These are phyloP conservation scores for Tubiluchus corallicola DNA, from an alignment of 2,888 invertebrate genomes.

Conservation along the genomic window DNA sequence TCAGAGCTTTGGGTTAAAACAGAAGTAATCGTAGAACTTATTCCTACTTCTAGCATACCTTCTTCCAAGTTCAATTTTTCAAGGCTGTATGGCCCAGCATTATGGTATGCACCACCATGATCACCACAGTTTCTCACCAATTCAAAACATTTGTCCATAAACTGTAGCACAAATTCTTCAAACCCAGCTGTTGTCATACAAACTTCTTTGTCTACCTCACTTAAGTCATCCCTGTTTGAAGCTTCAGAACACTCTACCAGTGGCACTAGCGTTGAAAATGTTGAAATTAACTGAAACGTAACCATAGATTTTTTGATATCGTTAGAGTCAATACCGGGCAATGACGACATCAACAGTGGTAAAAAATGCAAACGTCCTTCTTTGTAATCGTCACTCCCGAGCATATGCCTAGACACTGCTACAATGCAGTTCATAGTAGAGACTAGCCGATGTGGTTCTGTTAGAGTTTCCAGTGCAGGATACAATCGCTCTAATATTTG, in stretches of 20 bases:
- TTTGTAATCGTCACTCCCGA: slow-evolving; percentile 22
- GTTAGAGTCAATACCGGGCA: slow-evolving; percentile 79
- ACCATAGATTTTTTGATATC: slow-evolving; percentile 45
- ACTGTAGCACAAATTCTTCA: slow-evolving; percentile 70
- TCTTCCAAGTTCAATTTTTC: slow-evolving; percentile 47
- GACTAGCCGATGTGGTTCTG: slow-evolving; percentile 54
- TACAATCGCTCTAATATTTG: slow-evolving; percentile 58
- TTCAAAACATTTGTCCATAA: slow-evolving; percentile 39
- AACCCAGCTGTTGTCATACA: slow-evolving; percentile 67
- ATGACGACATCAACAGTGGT: slow-evolving; percentile 52
- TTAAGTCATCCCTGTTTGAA: slow-evolving; percentile 44
- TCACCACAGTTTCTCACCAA: slow-evolving; percentile 16
- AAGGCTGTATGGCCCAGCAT: slow-evolving; percentile 32
- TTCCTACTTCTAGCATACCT: slow-evolving; percentile 46
- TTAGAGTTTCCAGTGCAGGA: slow-evolving; percentile 58
- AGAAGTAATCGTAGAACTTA: slow-evolving; percentile 45
- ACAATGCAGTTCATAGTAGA: slow-evolving; percentile 31
- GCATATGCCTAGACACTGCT: slow-evolving; percentile 28
- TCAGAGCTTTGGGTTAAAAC: slow-evolving; percentile 54
- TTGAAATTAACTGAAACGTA: slow-evolving; percentile 57
- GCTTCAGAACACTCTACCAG: slow-evolving; percentile 67
- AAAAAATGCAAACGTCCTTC: slow-evolving; percentile 63
- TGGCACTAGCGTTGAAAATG: slow-evolving; percentile 56
- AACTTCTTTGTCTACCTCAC: slow-evolving; percentile 45
- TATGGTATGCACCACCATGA: slow-evolving; percentile 29